Evolutionary conservation across 2,113 vertebrate species (phyloP), one percentile per base, ranked within the genome.

Genomic region (Salvelinus fontinalis): DNA sequence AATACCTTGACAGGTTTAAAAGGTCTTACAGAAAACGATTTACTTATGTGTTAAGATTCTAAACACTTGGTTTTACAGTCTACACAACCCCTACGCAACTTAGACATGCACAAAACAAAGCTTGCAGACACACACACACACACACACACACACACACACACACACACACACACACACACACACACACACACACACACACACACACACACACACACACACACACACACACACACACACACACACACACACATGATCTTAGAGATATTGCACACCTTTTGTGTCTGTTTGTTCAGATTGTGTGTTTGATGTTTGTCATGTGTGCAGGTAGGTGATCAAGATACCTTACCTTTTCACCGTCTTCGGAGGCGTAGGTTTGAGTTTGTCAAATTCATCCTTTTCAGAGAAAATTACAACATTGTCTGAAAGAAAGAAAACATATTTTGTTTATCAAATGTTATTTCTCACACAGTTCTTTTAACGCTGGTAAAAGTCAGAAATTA

Each of bases 381-480:
- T 98, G 92, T 98, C 97, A 16, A 97, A 99, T 80, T 99, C 97
- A 3, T 97, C 96, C 87, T 98, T 99, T 88, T 99, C 98, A 0
- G 97, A 87, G 87, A 96, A 99, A 82, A 97, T 98, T 81, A 97
- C 96, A 76, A 97, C 95, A 0, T 92, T 96, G 81, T 98, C 98
- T 96, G 85, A 8, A 84, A 86, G 85, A 73, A 3, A 85, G 75
- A 20, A 82, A 69, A n/a, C 0, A 44, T 11, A 18, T 54, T 54
- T 18, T 44, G 39, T 44, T 5, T 18, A 54, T 18, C 51, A 54
- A 54, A 54, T 4, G 4, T 54, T 5, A 54, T 54, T 54, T 54
- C 39, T 18, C 12, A 18, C 12, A 54, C 14, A 54, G 51, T 18
- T 54, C 1, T 18, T 54, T 5, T 16, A 18, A 54, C 5, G 1